These are phyloP conservation scores for Chitala chitala DNA, from an alignment of 2,113 vertebrate genomes.

Conservation along the genomic window DNA sequence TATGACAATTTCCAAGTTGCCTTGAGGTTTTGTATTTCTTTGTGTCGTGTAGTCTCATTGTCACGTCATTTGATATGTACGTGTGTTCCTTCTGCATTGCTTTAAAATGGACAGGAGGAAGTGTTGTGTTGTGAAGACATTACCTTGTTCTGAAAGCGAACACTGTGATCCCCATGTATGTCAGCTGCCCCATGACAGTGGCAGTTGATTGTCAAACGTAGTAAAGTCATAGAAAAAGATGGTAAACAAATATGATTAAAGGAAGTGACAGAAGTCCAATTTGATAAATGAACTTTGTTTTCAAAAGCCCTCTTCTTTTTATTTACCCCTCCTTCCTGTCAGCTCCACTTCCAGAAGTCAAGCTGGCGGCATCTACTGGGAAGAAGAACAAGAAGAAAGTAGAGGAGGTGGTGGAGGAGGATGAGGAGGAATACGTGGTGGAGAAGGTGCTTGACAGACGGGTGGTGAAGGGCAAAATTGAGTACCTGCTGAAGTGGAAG, in stretches of 20 bases:
- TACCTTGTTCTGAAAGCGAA: not conserved
- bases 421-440: slow-evolving; percentile 96
- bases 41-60: not conserved
- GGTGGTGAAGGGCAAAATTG: slow-evolving; percentile 85
- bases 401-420: slow-evolving; percentile 87
- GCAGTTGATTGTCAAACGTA: too few relatives aligned
- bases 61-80: not conserved
- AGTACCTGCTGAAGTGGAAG: slow-evolving; percentile 96
- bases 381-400: slow-evolving; percentile 92
- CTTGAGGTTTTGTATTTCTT: not conserved
- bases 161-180: not conserved
- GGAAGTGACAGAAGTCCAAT: not conserved
- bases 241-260: too few relatives aligned
- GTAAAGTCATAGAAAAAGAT: too few relatives aligned
- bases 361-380: slow-evolving; percentile 80
- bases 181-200: not conserved
- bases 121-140: not conserved
- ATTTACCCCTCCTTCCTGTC: not conserved
- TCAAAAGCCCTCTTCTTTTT: not conserved
- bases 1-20: not conserved
- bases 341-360: slow-evolving; percentile 46
- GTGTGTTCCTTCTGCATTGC: not conserved
- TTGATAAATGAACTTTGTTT: too few relatives aligned
- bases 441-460: slow-evolving; percentile 91
- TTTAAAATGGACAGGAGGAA: not conserved